Base-by-base conservation (phyloP, 2,888 invertebrate species). In the Auanema sp. region DNA sequence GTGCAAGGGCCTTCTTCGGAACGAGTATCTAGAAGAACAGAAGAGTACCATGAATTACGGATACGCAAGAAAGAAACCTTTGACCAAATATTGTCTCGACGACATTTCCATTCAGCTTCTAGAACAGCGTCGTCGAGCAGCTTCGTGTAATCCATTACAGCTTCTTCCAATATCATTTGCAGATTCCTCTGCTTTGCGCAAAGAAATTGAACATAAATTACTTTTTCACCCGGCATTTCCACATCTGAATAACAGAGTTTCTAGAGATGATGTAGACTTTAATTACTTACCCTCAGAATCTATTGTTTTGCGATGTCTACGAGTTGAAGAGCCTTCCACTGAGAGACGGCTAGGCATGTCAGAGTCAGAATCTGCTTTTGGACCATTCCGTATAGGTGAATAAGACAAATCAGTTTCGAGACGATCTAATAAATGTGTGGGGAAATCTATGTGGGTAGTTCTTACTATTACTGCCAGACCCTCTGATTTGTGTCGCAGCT, bases 141-240 rank as follows among this genome's bases (percentile, higher is more conserved):
- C 14, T 44, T 11, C n/a, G 62, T 60, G 55, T 64, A 69, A 10
- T 50, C 58, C 23, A 55, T 50, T 24, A 54, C 54, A 18, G 58
- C 56, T 14, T 57, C 61, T 44, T 71, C 71, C 40, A 71, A 55
- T 10, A 63, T 55, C 42, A 63, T 56, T 64, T 80, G 80, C 14
- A 79, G 64, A 23, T 60, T 58, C 16, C 66, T 57, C 62, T 80
- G 81, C 21, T 61, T 58, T 6, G 65, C 62, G 52, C 68, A 72
- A 10, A 77, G 56, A 69, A 72, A 80, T 47, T 76, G 72, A 14
- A 80, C 68, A 63, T 80, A 80, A 50, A 69, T 71, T 33, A 77
- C 72, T 21, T 50, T 44, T 47, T 78, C 77, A 0, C 55, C 57
- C 0, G 70, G 60, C 21, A 72, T 70, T n/a, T 58, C 64, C 11